phyloP scores from a whole-genome alignment of 2,888 invertebrate genomes.

The Metopia argyrocephala region DNA sequence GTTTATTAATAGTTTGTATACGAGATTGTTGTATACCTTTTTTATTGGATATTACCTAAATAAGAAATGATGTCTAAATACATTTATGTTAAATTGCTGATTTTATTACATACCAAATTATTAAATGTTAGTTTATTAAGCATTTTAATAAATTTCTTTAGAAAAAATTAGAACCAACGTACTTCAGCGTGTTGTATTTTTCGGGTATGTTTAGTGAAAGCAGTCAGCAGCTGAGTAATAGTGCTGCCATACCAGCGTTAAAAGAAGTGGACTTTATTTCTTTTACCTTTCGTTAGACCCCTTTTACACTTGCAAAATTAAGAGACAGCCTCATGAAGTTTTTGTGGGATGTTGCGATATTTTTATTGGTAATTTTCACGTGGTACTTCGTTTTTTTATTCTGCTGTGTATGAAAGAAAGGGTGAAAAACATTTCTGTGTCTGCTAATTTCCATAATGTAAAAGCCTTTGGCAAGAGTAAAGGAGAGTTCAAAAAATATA shows the following conservation, averaged over 20 bases:
- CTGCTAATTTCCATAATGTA: too few relatives aligned
- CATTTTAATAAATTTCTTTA: constrained; percentile 67
- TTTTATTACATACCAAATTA: constrained; percentile 73
- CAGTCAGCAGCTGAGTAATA: too few relatives aligned
- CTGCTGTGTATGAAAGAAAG: too few relatives aligned
- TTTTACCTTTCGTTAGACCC: too few relatives aligned
- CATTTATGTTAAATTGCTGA: not conserved
- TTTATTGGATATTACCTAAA: constrained; percentile 75
- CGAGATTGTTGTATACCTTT: constrained; percentile 72
- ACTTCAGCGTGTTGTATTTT: constrained; percentile 11
- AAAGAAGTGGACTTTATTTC: too few relatives aligned
- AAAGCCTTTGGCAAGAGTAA: too few relatives aligned
- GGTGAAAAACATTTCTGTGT: too few relatives aligned
- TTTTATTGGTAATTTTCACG: not conserved
- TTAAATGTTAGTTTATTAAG: constrained; percentile 75
- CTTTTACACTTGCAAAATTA: too few relatives aligned
- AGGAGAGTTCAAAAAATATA: too few relatives aligned
- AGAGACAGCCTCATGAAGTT: too few relatives aligned
- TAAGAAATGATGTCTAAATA: not conserved
- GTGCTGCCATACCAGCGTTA: too few relatives aligned
- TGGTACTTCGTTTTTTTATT: not conserved
- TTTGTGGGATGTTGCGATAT: not conserved
- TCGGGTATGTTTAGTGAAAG: constrained; percentile 16
- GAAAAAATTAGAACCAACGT: not conserved
- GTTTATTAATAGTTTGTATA: constrained; percentile 72